phyloP scores from a whole-genome alignment of 2,888 invertebrate species.

The Synanthedon formicaeformis region DNA sequence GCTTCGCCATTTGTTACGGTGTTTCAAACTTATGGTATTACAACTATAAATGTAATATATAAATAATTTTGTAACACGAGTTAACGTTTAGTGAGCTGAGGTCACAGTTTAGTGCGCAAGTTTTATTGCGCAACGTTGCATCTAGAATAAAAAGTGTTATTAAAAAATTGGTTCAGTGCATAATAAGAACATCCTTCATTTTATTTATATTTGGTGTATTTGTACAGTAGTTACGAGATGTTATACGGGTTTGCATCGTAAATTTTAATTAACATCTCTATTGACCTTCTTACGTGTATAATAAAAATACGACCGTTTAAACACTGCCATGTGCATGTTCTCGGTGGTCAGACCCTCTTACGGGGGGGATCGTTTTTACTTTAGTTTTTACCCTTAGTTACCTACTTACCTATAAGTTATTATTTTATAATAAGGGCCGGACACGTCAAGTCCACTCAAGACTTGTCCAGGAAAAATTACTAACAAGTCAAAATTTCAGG shows the following conservation, averaged over 20 bases:
- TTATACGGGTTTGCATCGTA: neutral
- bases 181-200: slow-evolving; percentile 5
- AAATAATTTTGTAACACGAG: neutral
- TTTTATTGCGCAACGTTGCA: neutral
- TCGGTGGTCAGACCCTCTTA: no score
- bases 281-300: neutral
- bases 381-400: no score
- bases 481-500: no score
- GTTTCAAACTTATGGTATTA: slow-evolving; percentile 3
- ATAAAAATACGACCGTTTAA: neutral
- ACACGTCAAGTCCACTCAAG: no score
- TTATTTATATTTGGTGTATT: neutral
- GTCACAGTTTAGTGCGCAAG: neutral
- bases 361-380: no score
- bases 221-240: neutral
- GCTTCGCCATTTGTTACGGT: slow-evolving; percentile 13
- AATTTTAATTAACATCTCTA: neutral
- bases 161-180: slow-evolving; percentile 6
- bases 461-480: no score
- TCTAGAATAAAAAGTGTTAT: neutral
- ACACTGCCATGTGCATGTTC: no score
- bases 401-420: no score
- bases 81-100: neutral
- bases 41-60: slow-evolving; percentile 2
- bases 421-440: no score